These are phyloP conservation scores for Drosophila eugracilis DNA, from an alignment of 1,140 invertebrate genomes.

Conservation along the genomic window DNA sequence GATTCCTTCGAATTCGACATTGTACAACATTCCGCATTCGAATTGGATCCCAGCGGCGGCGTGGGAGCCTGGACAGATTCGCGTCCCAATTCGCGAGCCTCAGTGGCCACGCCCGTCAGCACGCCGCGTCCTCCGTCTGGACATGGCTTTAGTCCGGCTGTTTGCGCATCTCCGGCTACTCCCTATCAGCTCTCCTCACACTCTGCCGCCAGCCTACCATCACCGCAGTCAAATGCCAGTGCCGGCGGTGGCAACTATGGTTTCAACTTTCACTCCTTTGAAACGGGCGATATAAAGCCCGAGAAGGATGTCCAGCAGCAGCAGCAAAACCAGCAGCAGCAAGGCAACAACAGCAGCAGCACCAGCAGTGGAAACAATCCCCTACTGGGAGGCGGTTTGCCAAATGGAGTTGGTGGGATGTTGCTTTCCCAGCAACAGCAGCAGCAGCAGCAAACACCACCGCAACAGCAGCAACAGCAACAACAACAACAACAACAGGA, in stretches of 20 bases:
- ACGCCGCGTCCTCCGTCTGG: slow-evolving; percentile 82
- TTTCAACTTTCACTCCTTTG: slow-evolving; percentile 73
- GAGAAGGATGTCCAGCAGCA: slow-evolving; percentile 68
- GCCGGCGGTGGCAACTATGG: slow-evolving; percentile 70
- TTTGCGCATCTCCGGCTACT: slow-evolving; percentile 81
- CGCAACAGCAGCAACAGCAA: slow-evolving; percentile 30
- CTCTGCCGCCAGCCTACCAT: slow-evolving; percentile 79
- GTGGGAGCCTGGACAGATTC: slow-evolving; percentile 79
- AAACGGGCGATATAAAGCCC: slow-evolving; percentile 62
- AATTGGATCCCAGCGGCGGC: slow-evolving; percentile 78
- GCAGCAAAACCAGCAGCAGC: slow-evolving; percentile 74
- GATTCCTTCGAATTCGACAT: slow-evolving; percentile 82
- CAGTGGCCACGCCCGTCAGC: slow-evolving; percentile 80
- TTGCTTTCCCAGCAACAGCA: slow-evolving; percentile 50
- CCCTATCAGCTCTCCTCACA: slow-evolving; percentile 82
- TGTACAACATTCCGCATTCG: slow-evolving; percentile 81
- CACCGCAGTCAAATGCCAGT: slow-evolving; percentile 85
- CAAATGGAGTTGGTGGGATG: slow-evolving; percentile 62
- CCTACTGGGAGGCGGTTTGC: slow-evolving; percentile 37
- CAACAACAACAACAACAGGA: slow-evolving; percentile 59
- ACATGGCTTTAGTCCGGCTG: slow-evolving; percentile 83
- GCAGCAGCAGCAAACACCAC: slow-evolving; percentile 38
- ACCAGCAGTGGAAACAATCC: slow-evolving; percentile 52
- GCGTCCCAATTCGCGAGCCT: slow-evolving; percentile 82
- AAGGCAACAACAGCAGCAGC: slow-evolving; percentile 45